Base-by-base conservation (phyloP, 2,113 vertebrate genomes). In the Blennius ocellaris region DNA sequence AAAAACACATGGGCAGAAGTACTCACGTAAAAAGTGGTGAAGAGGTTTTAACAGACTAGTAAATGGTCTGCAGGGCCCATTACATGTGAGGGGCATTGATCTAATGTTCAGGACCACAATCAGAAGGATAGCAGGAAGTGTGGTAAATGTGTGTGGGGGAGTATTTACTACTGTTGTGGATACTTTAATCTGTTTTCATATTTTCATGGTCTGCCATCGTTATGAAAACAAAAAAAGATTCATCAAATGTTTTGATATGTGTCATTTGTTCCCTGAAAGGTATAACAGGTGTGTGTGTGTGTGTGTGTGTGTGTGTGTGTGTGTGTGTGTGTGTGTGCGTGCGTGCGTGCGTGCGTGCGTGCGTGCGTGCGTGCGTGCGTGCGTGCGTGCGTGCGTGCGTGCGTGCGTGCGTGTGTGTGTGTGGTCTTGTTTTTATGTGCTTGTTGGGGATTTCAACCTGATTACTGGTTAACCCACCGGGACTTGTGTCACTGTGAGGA, bases 91-190 rank as follows among this genome's bases (percentile, higher is more conserved):
- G 16, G 37, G 30, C 11, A 82, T 78, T 45, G 76, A 82, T 87
- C 60, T 52, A 17, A 9, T 58, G 65, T 79, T 79, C 56, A 73
- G 60, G 68, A 65, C 80, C 77, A 68, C 62, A 70, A 45, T 90
- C 65, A 70, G 72, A 81, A 70, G 59, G 67, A 15, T 72, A 70
- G 69, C 63, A 48, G 65, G 73, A 61, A 14, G 38, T 21, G 21
- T 30, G 21, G 21, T 30, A 30, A 30, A 30, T 30, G 21, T 30
- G 21, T 30, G 21, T 30, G 21, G n/a, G n/a, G n/a, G 21, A 30
- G 21, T 30, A 30, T 30, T 30, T 30, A 30, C 4, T 2, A 30
- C 21, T 30, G 21, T 30, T 30, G 21, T 30, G 21, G 21, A 30
- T 30, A 30, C 21, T 30, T 30, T 30, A 30, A 30, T 30, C 21